phyloP scores from a whole-genome alignment of 1,140 invertebrate species.

The Campodea augens region DNA sequence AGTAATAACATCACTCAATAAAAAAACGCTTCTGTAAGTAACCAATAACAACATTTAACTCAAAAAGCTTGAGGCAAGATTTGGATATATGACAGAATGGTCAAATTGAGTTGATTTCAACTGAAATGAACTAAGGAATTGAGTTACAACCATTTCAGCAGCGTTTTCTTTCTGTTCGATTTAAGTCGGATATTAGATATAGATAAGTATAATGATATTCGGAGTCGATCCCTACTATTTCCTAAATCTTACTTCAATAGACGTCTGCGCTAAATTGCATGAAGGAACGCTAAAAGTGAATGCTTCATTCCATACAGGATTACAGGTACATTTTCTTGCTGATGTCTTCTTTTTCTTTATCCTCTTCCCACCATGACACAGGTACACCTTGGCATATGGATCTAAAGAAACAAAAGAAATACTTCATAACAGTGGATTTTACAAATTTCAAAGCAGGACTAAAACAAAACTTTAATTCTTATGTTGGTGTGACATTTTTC shows the following conservation, averaged over 20 bases:
- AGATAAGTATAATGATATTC: slow-evolving; percentile 2
- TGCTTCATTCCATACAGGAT: slow-evolving; percentile 90
- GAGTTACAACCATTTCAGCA: not conserved
- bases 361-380: slow-evolving; percentile 62
- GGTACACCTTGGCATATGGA: slow-evolving; percentile 79
- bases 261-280: slow-evolving; percentile 40
- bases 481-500: too few relatives aligned
- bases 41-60: too few relatives aligned
- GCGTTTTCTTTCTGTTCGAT: not conserved
- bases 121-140: too few relatives aligned
- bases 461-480: not conserved
- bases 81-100: too few relatives aligned
- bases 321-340: slow-evolving; percentile 60
- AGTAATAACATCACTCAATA: too few relatives aligned
- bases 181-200: not conserved
- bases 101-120: slow-evolving; percentile 3
- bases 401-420: slow-evolving; percentile 30
- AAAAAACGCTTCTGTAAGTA: too few relatives aligned
- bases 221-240: not conserved
- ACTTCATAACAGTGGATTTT: slow-evolving; percentile 2
- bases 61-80: too few relatives aligned
- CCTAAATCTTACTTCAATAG: slow-evolving; percentile 42
- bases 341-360: slow-evolving; percentile 85
- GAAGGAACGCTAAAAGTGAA: slow-evolving; percentile 71
- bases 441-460: not conserved